A percentile compares a stretch with the other conserved stretches of the same genome.
These are phyloP conservation scores for Acleris sparsana DNA, from an alignment of 2,888 invertebrate genomes.

Conservation along the genomic window DNA sequence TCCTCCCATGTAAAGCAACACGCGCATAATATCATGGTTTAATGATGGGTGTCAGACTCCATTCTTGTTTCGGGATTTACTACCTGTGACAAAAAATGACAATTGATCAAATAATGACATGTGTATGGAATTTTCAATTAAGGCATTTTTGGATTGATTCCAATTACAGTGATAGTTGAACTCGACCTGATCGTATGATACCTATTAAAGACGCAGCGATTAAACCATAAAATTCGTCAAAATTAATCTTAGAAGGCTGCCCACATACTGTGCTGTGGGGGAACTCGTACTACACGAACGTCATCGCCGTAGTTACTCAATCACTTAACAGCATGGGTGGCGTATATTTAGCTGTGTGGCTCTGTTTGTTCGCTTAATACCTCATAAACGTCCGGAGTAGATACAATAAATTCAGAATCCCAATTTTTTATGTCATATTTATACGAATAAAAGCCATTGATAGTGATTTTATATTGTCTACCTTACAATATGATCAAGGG, in stretches of 20 bases:
- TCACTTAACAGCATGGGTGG: slow-evolving; percentile 47
- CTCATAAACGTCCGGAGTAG: slow-evolving; percentile 52
- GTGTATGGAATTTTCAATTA: too few species aligned
- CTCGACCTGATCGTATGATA: too few species aligned
- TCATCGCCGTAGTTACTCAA: slow-evolving; percentile 41
- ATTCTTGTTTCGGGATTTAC: slow-evolving; percentile 6
- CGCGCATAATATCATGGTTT: slow-evolving; percentile 44
- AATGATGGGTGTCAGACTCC: slow-evolving; percentile 38
- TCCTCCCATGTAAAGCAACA: slow-evolving; percentile 49
- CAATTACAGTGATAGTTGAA: too few species aligned
- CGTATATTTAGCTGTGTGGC: slow-evolving; percentile 61
- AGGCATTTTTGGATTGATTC: too few species aligned
- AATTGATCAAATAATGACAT: background rate
- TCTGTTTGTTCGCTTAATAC: slow-evolving; percentile 49
- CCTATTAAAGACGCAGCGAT: too few species aligned
- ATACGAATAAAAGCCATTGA: slow-evolving; percentile 14
- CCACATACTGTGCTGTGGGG: background rate
- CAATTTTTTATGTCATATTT: slow-evolving; percentile 27
- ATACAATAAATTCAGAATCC: slow-evolving; percentile 32
- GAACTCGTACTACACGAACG: background rate
- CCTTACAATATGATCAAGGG: too few species aligned
- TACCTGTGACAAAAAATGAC: slow-evolving; percentile 58
- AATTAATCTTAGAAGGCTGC: too few species aligned
- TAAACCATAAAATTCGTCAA: too few species aligned
- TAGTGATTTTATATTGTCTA: slow-evolving; percentile 9